Conservation (phyloP, 1,140 invertebrate species). For the Drosophila nikananu region DNA sequence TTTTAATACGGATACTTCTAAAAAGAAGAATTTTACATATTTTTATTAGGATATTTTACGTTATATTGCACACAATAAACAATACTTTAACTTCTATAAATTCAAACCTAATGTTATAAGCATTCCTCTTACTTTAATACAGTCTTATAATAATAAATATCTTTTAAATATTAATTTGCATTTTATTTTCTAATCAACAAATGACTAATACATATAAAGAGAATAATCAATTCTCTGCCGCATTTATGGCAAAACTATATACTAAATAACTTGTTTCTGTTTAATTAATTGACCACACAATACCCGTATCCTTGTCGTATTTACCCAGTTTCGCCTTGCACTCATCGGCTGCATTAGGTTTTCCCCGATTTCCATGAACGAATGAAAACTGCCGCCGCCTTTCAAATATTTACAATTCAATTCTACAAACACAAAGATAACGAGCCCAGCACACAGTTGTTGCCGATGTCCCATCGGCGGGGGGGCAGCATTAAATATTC, state of each 20-base stretch:
- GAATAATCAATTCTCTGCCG: too few species aligned
- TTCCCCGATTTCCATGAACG: background rate
- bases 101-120: too few species aligned
- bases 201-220: too few species aligned
- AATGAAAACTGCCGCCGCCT: conserved; percentile 32
- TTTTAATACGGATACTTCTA: too few species aligned
- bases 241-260: too few species aligned
- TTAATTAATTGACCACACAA: conserved; percentile 12
- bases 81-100: too few species aligned
- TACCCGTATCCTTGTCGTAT: conserved; percentile 3
- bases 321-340: conserved; percentile 16
- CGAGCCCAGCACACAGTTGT: conserved; percentile 56
- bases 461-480: conserved; percentile 10
- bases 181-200: too few species aligned
- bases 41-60: too few species aligned
- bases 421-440: conserved; percentile 74
- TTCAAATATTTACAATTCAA: conserved; percentile 80
- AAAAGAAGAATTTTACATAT: too few species aligned
- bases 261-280: conserved; percentile 1
- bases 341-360: conserved; percentile 22
- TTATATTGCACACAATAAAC: too few species aligned
- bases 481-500: conserved; percentile 65
- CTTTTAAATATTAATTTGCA: background rate
- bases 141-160: background rate
- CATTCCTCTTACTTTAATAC: too few species aligned